phyloP scores from a whole-genome alignment of 2,888 invertebrate species.

The Melinaea menophilus region DNA sequence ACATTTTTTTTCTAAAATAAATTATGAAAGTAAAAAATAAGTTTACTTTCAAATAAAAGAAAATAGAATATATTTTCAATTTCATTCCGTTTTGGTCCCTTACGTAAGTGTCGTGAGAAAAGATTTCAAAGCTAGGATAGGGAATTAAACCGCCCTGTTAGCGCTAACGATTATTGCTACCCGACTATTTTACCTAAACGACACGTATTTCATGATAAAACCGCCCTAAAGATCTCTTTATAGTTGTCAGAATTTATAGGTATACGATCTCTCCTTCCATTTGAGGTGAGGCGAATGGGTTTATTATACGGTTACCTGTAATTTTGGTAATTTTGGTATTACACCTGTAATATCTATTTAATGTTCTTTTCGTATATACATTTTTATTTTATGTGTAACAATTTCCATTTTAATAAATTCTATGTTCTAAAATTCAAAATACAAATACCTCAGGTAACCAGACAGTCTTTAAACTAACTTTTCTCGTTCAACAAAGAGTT shows the following conservation, averaged over 20 bases:
- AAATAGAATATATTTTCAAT: too few relatives aligned
- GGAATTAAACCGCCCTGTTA: slow-evolving; percentile 56
- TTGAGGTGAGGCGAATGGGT: not conserved
- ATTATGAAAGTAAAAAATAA: too few relatives aligned
- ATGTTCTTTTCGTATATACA: too few relatives aligned
- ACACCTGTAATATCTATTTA: too few relatives aligned
- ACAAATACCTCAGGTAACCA: not conserved
- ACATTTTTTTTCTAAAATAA: too few relatives aligned
- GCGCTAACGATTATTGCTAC: slow-evolving; percentile 63
- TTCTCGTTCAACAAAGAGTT: not conserved
- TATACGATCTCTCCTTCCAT: slow-evolving; percentile 13
- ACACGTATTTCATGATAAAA: slow-evolving; percentile 56
- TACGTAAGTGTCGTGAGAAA: slow-evolving; percentile 38
- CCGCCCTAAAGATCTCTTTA: slow-evolving; percentile 42
- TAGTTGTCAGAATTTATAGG: slow-evolving; percentile 29
- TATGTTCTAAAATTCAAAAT: slow-evolving; percentile 5
- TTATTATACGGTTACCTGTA: not conserved
- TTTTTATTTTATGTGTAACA: too few relatives aligned
- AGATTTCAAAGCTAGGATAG: slow-evolving; percentile 45
- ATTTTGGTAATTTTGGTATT: too few relatives aligned
- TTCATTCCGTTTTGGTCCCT: too few relatives aligned
- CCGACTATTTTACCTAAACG: slow-evolving; percentile 56
- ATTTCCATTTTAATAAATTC: too few relatives aligned
- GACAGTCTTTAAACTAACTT: too few relatives aligned
- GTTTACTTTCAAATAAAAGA: too few relatives aligned